These are phyloP conservation scores for Ptyas mucosa DNA, from an alignment of 2,113 vertebrate genomes.

Conservation along the genomic window DNA sequence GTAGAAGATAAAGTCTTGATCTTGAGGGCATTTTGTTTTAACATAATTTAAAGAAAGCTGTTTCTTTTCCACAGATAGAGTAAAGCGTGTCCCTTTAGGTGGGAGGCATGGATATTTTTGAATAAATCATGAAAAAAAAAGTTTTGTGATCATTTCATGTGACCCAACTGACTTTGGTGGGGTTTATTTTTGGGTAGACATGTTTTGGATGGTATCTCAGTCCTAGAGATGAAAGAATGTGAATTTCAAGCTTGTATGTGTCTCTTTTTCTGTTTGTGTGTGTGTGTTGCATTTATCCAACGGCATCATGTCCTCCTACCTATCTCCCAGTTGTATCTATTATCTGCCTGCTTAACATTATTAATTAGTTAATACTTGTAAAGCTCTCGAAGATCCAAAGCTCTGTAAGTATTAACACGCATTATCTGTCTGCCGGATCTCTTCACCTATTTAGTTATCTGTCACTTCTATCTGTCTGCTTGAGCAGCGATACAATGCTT, in stretches of 20 bases:
- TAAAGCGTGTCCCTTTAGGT: no score
- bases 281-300: constrained; percentile 43
- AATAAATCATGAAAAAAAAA: background rate
- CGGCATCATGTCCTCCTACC: constrained; percentile 61
- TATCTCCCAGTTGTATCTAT: constrained; percentile 56
- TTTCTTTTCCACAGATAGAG: background rate
- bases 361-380: constrained; percentile 71
- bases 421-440: constrained; percentile 66
- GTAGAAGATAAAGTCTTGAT: background rate
- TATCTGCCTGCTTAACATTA: constrained; percentile 64
- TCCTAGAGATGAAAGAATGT: constrained; percentile 36
- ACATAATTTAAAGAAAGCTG: background rate
- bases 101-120: background rate
- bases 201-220: background rate
- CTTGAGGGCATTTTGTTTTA: background rate
- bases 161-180: background rate
- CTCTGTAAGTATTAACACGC: constrained; percentile 62
- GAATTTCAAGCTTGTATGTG: background rate
- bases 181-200: background rate
- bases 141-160: background rate
- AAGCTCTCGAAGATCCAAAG: constrained; percentile 68
- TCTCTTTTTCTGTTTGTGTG: background rate
- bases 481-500: constrained; percentile 65
- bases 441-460: constrained; percentile 68
- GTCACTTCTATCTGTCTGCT: constrained; percentile 60